Conservation (phyloP, 1,140 invertebrate species). For the Drosophila pallidifrons region DNA sequence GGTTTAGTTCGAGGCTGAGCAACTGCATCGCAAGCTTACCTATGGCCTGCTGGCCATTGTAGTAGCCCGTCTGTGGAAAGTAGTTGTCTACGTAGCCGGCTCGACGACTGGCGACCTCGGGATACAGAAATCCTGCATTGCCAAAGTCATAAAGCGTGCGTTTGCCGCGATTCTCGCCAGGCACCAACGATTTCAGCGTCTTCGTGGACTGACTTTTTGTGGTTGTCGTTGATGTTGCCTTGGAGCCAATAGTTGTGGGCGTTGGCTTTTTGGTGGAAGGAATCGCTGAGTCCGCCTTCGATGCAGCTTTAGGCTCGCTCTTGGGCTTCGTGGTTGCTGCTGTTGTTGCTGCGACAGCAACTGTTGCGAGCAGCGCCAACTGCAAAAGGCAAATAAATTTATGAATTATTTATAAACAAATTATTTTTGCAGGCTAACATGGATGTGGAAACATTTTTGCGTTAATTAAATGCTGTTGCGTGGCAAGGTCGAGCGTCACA, state of each 20-base stretch:
- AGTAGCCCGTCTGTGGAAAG: constrained; percentile 70
- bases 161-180: constrained; percentile 78
- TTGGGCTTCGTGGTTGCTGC: constrained; percentile 49
- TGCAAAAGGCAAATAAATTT: constrained; percentile 41
- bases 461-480: constrained; percentile 51
- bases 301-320: constrained; percentile 35
- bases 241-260: constrained; percentile 29
- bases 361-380: constrained; percentile 65
- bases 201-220: constrained; percentile 65
- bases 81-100: constrained; percentile 73
- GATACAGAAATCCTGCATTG: constrained; percentile 73
- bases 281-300: constrained; percentile 34
- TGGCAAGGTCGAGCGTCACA: constrained; percentile 60
- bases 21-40: constrained; percentile 41
- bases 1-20: too few relatives aligned
- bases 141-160: constrained; percentile 80
- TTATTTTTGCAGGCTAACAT: constrained; percentile 13
- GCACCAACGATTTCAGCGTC: constrained; percentile 45
- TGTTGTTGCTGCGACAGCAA: constrained; percentile 29
- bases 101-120: constrained; percentile 71
- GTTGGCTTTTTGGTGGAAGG: constrained; percentile 48
- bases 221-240: constrained; percentile 20
- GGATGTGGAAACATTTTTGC: constrained; percentile 8
- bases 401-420: constrained; percentile 50
- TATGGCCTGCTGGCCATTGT: constrained; percentile 74